A percentile compares a stretch with the other conserved stretches of the same genome.
These are phyloP conservation scores for Diloba caeruleocephala DNA, from an alignment of 2,888 invertebrate genomes.

Conservation along the genomic window DNA sequence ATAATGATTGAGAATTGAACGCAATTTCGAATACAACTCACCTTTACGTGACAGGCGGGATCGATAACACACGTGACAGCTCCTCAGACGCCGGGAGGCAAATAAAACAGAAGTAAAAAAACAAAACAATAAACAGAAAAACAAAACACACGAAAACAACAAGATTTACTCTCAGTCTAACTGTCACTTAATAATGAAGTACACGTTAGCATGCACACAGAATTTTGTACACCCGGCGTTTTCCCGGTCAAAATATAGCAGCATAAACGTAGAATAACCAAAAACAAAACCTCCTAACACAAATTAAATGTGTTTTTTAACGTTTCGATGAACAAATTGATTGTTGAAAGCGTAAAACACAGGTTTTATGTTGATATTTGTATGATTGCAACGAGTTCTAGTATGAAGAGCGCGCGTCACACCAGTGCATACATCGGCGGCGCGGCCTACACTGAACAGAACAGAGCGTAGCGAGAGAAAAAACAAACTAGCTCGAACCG, in stretches of 20 bases:
- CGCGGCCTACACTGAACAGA: constrained; percentile 77
- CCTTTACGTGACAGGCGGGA: constrained; percentile 66
- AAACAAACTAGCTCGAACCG: constrained; percentile 69
- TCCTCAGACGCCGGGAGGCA: constrained; percentile 60
- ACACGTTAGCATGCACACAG: constrained; percentile 68
- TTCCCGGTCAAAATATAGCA: constrained; percentile 77
- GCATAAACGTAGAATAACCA: constrained; percentile 62
- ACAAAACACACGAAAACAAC: constrained; percentile 57
- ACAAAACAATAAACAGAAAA: constrained; percentile 63
- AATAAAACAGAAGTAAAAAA: constrained; percentile 57
- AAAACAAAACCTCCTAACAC: constrained; percentile 57
- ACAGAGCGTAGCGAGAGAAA: constrained; percentile 61
- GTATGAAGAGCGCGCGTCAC: constrained; percentile 57
- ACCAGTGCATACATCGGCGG: constrained; percentile 71
- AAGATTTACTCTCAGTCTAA: constrained; percentile 58
- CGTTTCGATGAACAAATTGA: constrained; percentile 43
- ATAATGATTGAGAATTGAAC: constrained; percentile 35
- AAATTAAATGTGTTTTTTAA: constrained; percentile 41
- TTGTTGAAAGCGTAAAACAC: constrained; percentile 56
- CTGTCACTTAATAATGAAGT: constrained; percentile 68
- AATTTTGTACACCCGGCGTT: constrained; percentile 75
- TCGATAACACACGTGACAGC: constrained; percentile 77
- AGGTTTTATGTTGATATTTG: constrained; percentile 59
- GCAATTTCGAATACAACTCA: constrained; percentile 53
- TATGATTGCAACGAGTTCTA: constrained; percentile 59